Evolutionary conservation across 1,140 invertebrate species (phyloP), one percentile per base, ranked within the genome.

Genomic region (Agrilus planipennis): DNA sequence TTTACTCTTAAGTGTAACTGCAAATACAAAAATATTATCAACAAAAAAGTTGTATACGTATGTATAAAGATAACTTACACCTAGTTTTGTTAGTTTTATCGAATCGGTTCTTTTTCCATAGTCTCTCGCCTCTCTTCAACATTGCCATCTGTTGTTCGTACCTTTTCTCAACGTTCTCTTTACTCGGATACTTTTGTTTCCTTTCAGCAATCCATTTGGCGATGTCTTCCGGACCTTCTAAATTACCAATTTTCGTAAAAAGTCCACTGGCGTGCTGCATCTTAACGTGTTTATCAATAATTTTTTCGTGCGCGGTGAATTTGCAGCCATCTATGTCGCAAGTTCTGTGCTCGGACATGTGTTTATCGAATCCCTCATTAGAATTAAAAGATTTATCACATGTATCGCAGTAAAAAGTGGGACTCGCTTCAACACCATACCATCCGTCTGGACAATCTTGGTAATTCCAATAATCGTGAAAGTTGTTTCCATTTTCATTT

Each of bases 251-350:
- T 63, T 73, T 79, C 34, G 81, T 71, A 52, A 79, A 89, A 14
- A 89, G 57, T 11, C 86, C 85, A 17, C 76, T 78, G 14, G 66
- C 67, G 62, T 91, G 88, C 65, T 90, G 84, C 67, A 82, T 77
- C 61, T 73, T 65, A 46, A 86, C 76, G 54, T 91, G 88, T 50
- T 79, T 78, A 38, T 80, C 75, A 11, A 92, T 72, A 2, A 89
- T 62, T 56, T 79, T 79, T 7, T 81, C 73, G 60, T 87, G 76
- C 12, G 84, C 87, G 11, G 76, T 67, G 66, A 85, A 90, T 17
- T 68, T 73, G 55, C 88, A 91, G n/a, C 79, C 79, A 52, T 88
- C 81, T 12, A 83, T 73, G 28, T 77, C 77, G 55, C 85, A 90
- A 58, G 69, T 61, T 61, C 74, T 68, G 63, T 91, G 87, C 46